Evolutionary conservation across 2,888 invertebrate genomes (phyloP).

Genomic region (Eupelmus urozonus): DNA sequence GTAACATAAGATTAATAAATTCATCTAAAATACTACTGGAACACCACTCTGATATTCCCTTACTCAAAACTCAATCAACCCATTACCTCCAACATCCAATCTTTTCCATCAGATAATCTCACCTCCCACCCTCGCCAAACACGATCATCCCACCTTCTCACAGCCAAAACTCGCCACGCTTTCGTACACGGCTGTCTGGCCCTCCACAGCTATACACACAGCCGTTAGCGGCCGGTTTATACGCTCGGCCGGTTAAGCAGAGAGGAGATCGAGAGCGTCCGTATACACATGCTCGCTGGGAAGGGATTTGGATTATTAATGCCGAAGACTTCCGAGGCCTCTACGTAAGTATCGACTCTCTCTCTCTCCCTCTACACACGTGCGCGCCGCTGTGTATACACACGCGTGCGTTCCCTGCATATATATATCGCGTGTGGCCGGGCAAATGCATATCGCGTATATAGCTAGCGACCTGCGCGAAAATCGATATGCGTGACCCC

Average conservation of each 20-base stretch:
- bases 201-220: neutral
- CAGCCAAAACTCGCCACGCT: too few species aligned
- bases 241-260: slow-evolving; percentile 34
- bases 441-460: slow-evolving; percentile 18
- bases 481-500: slow-evolving; percentile 56
- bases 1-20: too few species aligned
- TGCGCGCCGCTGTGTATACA: neutral
- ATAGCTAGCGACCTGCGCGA: slow-evolving; percentile 15
- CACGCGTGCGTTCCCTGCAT: neutral
- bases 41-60: too few species aligned
- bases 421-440: neutral
- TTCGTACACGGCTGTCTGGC: too few species aligned
- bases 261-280: slow-evolving; percentile 20
- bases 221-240: slow-evolving; percentile 20
- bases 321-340: slow-evolving; percentile 40
- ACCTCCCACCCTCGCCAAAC: too few species aligned
- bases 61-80: too few species aligned
- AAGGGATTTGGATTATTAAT: slow-evolving; percentile 60
- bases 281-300: slow-evolving; percentile 9
- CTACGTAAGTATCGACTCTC: slow-evolving; percentile 49
- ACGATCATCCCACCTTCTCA: too few species aligned
- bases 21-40: too few species aligned
- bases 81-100: too few species aligned
- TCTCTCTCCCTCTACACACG: neutral
- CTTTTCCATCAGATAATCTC: too few species aligned